Evolutionary conservation across 2,113 vertebrate species (phyloP).

Genomic region (Theropithecus gelada): DNA sequence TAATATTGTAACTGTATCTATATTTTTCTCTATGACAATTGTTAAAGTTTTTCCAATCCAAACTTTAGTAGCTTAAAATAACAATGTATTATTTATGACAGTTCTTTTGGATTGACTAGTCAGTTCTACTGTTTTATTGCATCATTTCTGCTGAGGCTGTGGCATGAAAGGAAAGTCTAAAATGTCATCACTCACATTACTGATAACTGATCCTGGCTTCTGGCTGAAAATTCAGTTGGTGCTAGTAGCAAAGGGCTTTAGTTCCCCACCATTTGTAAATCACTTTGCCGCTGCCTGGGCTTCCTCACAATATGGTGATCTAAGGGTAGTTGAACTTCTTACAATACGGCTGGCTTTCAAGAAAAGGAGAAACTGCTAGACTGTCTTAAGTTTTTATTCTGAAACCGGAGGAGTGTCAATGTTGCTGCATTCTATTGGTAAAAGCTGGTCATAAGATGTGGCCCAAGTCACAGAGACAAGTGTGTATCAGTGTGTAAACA

Average conservation of each 20-base stretch:
- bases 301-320: neutral
- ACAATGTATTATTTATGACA: neutral
- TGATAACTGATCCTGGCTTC: neutral
- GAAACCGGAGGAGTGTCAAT: neutral
- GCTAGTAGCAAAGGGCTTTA: neutral
- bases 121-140: neutral
- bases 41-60: neutral
- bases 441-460: neutral
- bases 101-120: neutral
- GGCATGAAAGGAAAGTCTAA: neutral
- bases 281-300: accelerated
- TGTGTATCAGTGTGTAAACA: neutral
- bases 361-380: neutral
- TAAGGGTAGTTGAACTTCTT: neutral
- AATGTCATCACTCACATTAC: neutral
- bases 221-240: neutral
- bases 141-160: neutral
- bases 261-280: neutral
- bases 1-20: neutral
- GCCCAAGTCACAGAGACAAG: neutral
- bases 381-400: neutral
- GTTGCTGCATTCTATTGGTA: neutral
- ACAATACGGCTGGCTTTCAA: neutral
- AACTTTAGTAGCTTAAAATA: neutral
- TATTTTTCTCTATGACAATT: neutral